phyloP scores from a whole-genome alignment of 2,113 vertebrate species.

The Gadus macrocephalus region DNA sequence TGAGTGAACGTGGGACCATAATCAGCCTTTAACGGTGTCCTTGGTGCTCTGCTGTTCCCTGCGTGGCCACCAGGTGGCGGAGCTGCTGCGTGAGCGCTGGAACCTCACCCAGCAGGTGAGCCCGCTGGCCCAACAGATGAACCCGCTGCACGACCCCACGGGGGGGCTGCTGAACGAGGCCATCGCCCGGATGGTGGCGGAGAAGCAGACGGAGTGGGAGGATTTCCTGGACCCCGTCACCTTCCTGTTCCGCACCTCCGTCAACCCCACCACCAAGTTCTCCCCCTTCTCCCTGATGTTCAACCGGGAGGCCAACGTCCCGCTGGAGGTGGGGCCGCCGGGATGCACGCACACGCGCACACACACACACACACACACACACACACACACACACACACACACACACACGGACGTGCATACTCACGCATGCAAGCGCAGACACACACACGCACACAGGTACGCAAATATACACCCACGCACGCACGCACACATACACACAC shows the following conservation, averaged over 20 bases:
- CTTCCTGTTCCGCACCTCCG: constrained; percentile 78
- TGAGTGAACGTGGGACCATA: too few relatives aligned
- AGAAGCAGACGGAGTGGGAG: constrained; percentile 81
- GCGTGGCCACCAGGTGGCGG: constrained; percentile 69
- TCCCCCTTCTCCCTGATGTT: constrained; percentile 85
- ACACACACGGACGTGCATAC: too few relatives aligned
- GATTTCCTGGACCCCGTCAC: constrained; percentile 78
- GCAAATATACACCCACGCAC: too few relatives aligned
- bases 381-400: too few relatives aligned
- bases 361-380: too few relatives aligned
- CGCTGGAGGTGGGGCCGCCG: constrained; percentile 53
- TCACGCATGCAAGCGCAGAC: too few relatives aligned
- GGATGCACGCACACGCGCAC: too few relatives aligned
- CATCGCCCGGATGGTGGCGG: constrained; percentile 70
- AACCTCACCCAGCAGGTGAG: constrained; percentile 76
- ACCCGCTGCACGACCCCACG: constrained; percentile 66
- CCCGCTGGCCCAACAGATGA: constrained; percentile 61
- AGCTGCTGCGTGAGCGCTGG: constrained; percentile 75
- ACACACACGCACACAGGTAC: too few relatives aligned
- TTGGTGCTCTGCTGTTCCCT: too few relatives aligned
- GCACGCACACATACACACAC: too few relatives aligned
- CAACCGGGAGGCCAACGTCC: constrained; percentile 74
- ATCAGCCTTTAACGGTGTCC: not conserved
- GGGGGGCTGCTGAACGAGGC: constrained; percentile 71
- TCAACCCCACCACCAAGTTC: constrained; percentile 79